Conservation (phyloP, 2,888 invertebrate genomes). For the Margaritifera margaritifera region DNA sequence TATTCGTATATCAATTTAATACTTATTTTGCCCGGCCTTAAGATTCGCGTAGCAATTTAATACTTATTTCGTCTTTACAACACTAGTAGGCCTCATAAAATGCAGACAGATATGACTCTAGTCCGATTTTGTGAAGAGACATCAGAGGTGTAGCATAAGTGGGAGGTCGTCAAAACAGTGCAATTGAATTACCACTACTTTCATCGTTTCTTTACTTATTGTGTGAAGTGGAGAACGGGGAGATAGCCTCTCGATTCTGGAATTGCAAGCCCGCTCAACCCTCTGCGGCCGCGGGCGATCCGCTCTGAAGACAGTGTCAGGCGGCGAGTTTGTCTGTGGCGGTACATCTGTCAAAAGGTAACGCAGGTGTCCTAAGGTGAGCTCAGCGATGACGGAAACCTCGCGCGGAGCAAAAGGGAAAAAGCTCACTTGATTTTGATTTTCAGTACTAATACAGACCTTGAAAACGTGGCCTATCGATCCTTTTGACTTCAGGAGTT, state of each 20-base stretch:
- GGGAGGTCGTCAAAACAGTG: conserved; percentile 57
- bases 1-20: too few species aligned
- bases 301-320: conserved; percentile 78
- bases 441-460: conserved; percentile 80
- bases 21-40: too few species aligned
- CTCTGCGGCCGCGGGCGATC: conserved; percentile 76
- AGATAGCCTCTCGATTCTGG: conserved; percentile 72
- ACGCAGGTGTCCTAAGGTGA: conserved; percentile 78
- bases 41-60: too few species aligned
- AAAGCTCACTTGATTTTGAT: conserved; percentile 81
- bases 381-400: conserved; percentile 82
- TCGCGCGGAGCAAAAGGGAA: conserved; percentile 82
- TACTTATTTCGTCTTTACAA: too few species aligned
- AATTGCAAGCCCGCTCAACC: conserved; percentile 69
- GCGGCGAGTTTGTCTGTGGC: conserved; percentile 81
- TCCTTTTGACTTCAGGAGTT: conserved; percentile 76
- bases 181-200: conserved; percentile 4
- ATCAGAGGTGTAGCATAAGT: too few species aligned
- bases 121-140: too few species aligned
- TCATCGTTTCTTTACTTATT: conserved; percentile 56
- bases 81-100: too few species aligned
- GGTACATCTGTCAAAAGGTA: conserved; percentile 78
- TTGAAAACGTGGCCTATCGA: conserved; percentile 81
- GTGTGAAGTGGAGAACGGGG: conserved; percentile 14
- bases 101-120: too few species aligned